Base-by-base conservation (phyloP, 2,113 vertebrate genomes). In the Daphoenositta chrysoptera region DNA sequence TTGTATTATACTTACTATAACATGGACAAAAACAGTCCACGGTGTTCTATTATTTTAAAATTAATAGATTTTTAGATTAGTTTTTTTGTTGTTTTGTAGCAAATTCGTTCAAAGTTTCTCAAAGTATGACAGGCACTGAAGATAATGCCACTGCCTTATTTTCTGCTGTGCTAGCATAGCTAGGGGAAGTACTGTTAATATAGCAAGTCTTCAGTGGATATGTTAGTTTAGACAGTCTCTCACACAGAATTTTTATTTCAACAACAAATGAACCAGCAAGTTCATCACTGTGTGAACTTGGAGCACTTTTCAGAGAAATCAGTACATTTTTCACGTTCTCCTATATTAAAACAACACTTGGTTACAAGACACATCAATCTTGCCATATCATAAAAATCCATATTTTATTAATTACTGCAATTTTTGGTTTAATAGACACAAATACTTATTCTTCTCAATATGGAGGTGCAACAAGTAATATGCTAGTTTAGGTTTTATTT, bases 11-110 rank as follows among this genome's bases (percentile, higher is more conserved):
- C 8, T 60, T 53, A 24, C 40, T 65, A 45, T 40, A 45, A 17
- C 5, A 8, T 9, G 10, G 22, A 44, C 14, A 68, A 66, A 68
- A 79, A 0, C 6, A 54, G 6, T 33, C 37, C 1, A 15, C 8
- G 6, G 3, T 40, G 13, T 50, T 54, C 31, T 50, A 58, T n/a
- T 10, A 33, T 64, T 76, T 71, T 63, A 33, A 72, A 83, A 77
- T 31, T 20, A 18, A 47, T 45, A 37, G 15, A 31, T 44, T 50
- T 45, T 65, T 28, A 56, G 24, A 72, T 60, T 12, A 21, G 6
- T 1, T 58, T 42, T 51, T 51, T 33, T 72, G 10, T 14, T 58
- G 3, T n/a, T 90, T 61, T 82, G 30, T 61, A 90, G 13, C 27
- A 27, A 73, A 50, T 44, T 19, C 8, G 6, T 75, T 87, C 37